phyloP scores from a whole-genome alignment of 2,888 invertebrate genomes.

The Drepana falcataria region DNA sequence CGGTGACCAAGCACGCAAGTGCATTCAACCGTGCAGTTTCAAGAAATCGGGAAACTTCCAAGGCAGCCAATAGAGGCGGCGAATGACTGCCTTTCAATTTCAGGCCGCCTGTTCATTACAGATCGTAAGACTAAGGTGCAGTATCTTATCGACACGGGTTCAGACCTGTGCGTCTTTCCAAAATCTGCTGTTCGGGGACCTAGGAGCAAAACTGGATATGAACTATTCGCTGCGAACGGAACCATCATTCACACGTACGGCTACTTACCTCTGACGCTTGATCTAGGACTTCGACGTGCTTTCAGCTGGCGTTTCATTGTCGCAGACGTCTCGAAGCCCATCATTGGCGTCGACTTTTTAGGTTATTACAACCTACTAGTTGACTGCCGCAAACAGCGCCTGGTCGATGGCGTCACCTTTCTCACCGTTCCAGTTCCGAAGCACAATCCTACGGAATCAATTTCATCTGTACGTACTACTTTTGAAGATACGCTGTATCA shows the following conservation, averaged over 20 bases:
- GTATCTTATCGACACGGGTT: conserved; percentile 11
- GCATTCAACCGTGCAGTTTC: conserved; percentile 7
- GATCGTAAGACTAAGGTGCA: conserved; percentile 10
- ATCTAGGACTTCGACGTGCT: no score
- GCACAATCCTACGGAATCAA: not conserved
- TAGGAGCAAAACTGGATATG: conserved; percentile 16
- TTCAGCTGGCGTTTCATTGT: no score
- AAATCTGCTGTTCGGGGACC: conserved; percentile 7
- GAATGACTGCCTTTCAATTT: conserved; percentile 10
- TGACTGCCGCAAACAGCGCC: conserved; percentile 16
- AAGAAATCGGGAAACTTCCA: conserved; percentile 10
- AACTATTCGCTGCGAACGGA: conserved; percentile 33
- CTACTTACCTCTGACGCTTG: conserved; percentile 4
- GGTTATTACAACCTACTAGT: no score
- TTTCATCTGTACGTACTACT: no score
- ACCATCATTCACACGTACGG: conserved; percentile 21
- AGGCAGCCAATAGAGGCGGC: conserved; percentile 15
- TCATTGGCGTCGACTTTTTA: no score
- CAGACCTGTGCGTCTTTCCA: conserved; percentile 18
- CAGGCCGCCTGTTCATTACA: conserved; percentile 11
- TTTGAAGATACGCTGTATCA: conserved; percentile 8
- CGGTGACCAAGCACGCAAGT: conserved; percentile 3
- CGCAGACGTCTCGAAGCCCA: no score
- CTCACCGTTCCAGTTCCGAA: conserved; percentile 3
- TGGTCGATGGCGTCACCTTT: conserved; percentile 18